Evolutionary conservation across 2,797 vertebrate genomes (phyloP), one percentile per base, ranked within the genome.

Genomic region (Neomorphus geoffroyi): DNA sequence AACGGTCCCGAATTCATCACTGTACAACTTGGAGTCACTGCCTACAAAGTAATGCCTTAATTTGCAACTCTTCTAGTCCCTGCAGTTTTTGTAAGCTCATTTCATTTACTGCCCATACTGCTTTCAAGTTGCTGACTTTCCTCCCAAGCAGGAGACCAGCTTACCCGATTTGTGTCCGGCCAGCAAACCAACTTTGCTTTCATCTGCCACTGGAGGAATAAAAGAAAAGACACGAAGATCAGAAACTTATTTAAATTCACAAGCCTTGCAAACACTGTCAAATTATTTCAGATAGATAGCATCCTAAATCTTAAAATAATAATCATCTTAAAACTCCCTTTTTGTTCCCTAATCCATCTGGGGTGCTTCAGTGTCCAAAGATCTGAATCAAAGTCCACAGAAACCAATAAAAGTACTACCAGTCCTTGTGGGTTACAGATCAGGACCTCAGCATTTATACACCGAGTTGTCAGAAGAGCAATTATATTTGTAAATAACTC

Each of bases 171-270:
- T 98, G 78, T 92, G 97, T 90, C 96, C 95, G 16, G 95, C 97
- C 97, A 99, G 94, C n/a, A 98, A 98, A 91, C 98, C 96, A 95
- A 99, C 84, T 95, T 99, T 99, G 97, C 98, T 98, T 98, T 99
- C 99, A 97, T 99, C 99, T 64, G 99, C 98, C 98, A 99, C 99
- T 99, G 91, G 50, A 96, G 89, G 69, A 95, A 97, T 95, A 95
- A 95, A 97, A 95, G 94, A 81, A 96, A 93, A 95, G 81, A 94
- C 77, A 96, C 58, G 92, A 87, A 78, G 74, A 96, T 97, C 88
- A 98, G 96, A 94, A 66, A 35, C 46, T 77, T 89, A 73, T 77
- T 86, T 87, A 96, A 96, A 97, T 96, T 80, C 79, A 91, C 26
- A 81, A 94, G 41, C 51, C 56, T 96, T 92, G 93, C 75, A 96